phyloP scores from a whole-genome alignment of 2,113 vertebrate species.

The Archilochus colubris region DNA sequence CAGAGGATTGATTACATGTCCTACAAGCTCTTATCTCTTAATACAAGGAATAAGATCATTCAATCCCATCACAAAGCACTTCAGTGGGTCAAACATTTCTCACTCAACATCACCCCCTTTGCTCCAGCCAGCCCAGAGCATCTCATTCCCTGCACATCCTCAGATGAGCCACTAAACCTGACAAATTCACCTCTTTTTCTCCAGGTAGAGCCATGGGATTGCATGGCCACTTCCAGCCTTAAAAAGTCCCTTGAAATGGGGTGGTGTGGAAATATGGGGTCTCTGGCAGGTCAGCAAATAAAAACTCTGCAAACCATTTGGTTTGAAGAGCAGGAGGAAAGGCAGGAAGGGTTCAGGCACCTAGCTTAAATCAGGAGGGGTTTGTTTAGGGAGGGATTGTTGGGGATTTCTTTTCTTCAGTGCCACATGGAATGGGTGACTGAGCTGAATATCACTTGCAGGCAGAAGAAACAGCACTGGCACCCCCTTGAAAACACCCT shows the following conservation, averaged over 20 bases:
- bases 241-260: not conserved
- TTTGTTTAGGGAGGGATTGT: fast-evolving
- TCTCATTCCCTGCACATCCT: not conserved
- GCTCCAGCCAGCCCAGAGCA: not conserved
- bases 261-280: not conserved
- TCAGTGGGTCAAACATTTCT: not conserved
- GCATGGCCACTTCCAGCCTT: not conserved
- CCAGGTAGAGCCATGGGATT: not conserved
- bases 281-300: not conserved
- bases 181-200: not conserved
- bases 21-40: not conserved
- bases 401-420: not conserved
- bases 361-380: not conserved
- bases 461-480: not conserved
- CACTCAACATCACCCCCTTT: not conserved
- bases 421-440: not conserved
- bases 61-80: not conserved
- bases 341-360: not conserved
- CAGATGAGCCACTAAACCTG: not conserved
- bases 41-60: not conserved
- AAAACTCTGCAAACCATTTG: not conserved
- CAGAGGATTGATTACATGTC: not conserved
- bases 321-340: not conserved
- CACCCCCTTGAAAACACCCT: not conserved
- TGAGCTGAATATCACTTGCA: not conserved